phyloP scores from a whole-genome alignment of 1,140 invertebrate species.

The Sarcophaga peregrina region DNA sequence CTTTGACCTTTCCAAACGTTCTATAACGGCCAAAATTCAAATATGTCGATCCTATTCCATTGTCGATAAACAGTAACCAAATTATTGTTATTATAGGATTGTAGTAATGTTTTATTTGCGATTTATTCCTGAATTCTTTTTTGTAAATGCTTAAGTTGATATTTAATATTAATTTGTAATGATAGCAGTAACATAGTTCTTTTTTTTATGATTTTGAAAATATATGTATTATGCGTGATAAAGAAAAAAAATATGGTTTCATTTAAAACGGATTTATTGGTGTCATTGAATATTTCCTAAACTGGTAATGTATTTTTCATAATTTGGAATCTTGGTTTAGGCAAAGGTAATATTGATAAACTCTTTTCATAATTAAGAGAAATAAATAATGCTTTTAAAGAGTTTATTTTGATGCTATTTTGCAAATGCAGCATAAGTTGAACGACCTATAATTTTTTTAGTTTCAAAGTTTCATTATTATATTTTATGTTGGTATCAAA shows the following conservation, averaged over 20 bases:
- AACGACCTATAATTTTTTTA: slow-evolving; percentile 16
- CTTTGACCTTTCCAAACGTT: no score
- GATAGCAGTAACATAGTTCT: background rate
- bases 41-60: no score
- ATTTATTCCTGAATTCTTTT: background rate
- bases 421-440: slow-evolving; percentile 23
- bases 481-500: slow-evolving; percentile 57
- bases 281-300: slow-evolving; percentile 35
- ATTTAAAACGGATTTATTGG: slow-evolving; percentile 34
- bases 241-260: background rate
- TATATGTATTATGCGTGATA: background rate
- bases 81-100: no score
- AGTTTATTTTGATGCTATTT: background rate
- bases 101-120: no score
- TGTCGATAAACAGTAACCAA: no score
- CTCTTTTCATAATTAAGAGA: slow-evolving; percentile 15
- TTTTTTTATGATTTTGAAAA: background rate
- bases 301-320: slow-evolving; percentile 32
- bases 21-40: no score
- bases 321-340: slow-evolving; percentile 21
- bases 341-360: slow-evolving; percentile 21
- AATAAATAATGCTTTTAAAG: slow-evolving; percentile 37
- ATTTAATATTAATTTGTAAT: slow-evolving; percentile 19
- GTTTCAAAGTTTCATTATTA: slow-evolving; percentile 5
- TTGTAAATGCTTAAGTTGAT: background rate